A percentile compares a stretch with the other conserved stretches of the same genome.
phyloP scores from a whole-genome alignment of 1,140 invertebrate genomes.

The Aphidius gifuensis region DNA sequence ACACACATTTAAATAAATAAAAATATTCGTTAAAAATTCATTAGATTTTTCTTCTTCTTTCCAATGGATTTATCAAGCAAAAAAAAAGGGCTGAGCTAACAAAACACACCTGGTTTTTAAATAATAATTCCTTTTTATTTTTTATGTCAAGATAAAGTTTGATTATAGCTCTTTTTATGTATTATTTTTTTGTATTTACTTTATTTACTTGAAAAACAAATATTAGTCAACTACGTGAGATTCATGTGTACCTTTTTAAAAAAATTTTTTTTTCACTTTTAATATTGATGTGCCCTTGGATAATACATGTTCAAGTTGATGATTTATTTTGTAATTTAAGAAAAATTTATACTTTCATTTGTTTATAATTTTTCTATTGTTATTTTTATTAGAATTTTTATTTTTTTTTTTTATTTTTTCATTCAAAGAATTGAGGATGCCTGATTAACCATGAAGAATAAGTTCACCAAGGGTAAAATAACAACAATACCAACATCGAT shows the following conservation, averaged over 20 bases:
- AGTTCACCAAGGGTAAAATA: constrained; percentile 19
- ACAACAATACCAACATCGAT: constrained; percentile 25
- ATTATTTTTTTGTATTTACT: background rate
- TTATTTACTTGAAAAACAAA: constrained; percentile 25
- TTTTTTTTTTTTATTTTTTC: too few species aligned
- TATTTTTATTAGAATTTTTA: background rate
- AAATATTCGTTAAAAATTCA: background rate
- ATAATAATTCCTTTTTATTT: constrained; percentile 5
- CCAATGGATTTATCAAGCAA: too few species aligned
- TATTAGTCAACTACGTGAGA: too few species aligned
- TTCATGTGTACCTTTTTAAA: too few species aligned
- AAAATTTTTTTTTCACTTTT: too few species aligned
- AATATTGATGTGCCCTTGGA: too few species aligned
- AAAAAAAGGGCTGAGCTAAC: constrained; percentile 21
- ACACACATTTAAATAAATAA: background rate
- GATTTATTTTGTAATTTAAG: too few species aligned
- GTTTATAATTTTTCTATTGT: background rate
- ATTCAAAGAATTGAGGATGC: constrained; percentile 15
- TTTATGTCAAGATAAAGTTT: constrained; percentile 23
- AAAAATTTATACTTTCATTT: too few species aligned
- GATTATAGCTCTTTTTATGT: constrained; percentile 9
- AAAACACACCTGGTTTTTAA: constrained; percentile 12
- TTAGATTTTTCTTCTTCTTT: background rate
- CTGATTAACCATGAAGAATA: constrained; percentile 35
- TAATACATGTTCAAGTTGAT: too few species aligned